Evolutionary conservation across 92 coral and sea anemone genomes (phyloP), one percentile per base, ranked within the genome.

Genomic region (Virgularia gustaviana): DNA sequence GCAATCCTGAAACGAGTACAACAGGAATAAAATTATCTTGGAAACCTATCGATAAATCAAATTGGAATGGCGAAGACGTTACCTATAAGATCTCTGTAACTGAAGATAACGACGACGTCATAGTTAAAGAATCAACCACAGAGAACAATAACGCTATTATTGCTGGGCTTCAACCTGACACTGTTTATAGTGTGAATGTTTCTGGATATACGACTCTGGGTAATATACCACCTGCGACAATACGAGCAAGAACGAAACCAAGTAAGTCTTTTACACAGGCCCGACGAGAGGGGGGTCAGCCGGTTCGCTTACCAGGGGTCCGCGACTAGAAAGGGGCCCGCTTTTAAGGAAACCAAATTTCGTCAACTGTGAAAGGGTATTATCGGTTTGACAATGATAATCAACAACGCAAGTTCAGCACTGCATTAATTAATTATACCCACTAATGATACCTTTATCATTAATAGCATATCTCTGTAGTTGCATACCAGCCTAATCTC

Each of bases 101-200:
- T 4, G 8, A 47, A 47, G 22, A 47, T 25, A 5, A 47, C 18
- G 20, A 25, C 18, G 18, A 15, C 3, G 55, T 47, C 7, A n/a
- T n/a, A n/a, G 60, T 10, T 11, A 35, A 62, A 11, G 19, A 25
- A 2, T 4, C 10, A 3, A 3, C 19, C 38, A 62, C 70, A 13
- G 42, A 9, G 3, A 32, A 19, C n/a, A 32, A 24, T 22, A 36
- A 39, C n/a, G 70, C 47, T 34, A 62, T 36, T 35, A 62, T 62
- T 36, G 38, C 70, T 62, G 49, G 49, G n/a, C 70, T 62, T 35
- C 70, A 36, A 35, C 70, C 70, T 33, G 13, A 62, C 4, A 62
- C 70, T 4, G 23, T 5, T 16, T 62, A 62, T n/a, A 62, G 29
- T 1, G 47, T 62, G 1, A 36, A 9, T 1, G 16, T 62, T 1